Evolutionary conservation across 30 jellyfish, hydroid and myxozoan species (phyloP).

Genomic region (Turritopsis dohrnii): DNA sequence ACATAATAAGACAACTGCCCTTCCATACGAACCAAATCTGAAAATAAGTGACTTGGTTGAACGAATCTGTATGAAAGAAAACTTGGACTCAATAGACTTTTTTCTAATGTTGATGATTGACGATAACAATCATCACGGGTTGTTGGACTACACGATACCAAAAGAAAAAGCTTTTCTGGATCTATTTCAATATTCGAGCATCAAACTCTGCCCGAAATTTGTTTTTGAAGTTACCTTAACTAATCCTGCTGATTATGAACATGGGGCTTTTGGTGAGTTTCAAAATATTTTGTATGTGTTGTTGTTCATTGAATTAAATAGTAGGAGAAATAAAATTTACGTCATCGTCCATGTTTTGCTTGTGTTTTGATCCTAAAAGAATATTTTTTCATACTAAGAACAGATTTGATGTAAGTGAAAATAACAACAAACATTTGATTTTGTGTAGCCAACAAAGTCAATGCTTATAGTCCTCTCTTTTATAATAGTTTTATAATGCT

Average conservation of each 20-base stretch:
- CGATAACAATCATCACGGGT: slow-evolving; percentile 59
- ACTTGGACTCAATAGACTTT: slow-evolving; percentile 54
- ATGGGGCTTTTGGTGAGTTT: slow-evolving; percentile 78
- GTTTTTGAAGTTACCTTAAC: slow-evolving; percentile 58
- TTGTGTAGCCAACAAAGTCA: background rate
- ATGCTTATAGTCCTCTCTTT: background rate
- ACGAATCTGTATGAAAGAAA: slow-evolving; percentile 59
- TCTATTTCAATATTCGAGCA: slow-evolving; percentile 45
- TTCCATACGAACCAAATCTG: slow-evolving; percentile 52
- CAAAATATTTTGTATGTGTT: background rate
- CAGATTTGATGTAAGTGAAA: background rate
- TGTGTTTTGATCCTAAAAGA: slow-evolving; percentile 5
- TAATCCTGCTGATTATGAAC: slow-evolving; percentile 75
- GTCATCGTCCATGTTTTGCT: too few relatives aligned
- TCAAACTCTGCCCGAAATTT: slow-evolving; percentile 65
- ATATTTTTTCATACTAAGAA: background rate
- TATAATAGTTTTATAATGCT: background rate
- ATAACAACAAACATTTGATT: background rate
- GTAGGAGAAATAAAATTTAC: background rate
- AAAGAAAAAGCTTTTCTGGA: slow-evolving; percentile 47
- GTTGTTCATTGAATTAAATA: background rate
- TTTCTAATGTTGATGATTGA: slow-evolving; percentile 66
- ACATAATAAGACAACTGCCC: slow-evolving; percentile 35
- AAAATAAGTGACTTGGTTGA: slow-evolving; percentile 45
- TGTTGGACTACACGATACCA: slow-evolving; percentile 68